phyloP scores from a whole-genome alignment of 1,140 invertebrate genomes.

The Coptotermes formosanus region DNA sequence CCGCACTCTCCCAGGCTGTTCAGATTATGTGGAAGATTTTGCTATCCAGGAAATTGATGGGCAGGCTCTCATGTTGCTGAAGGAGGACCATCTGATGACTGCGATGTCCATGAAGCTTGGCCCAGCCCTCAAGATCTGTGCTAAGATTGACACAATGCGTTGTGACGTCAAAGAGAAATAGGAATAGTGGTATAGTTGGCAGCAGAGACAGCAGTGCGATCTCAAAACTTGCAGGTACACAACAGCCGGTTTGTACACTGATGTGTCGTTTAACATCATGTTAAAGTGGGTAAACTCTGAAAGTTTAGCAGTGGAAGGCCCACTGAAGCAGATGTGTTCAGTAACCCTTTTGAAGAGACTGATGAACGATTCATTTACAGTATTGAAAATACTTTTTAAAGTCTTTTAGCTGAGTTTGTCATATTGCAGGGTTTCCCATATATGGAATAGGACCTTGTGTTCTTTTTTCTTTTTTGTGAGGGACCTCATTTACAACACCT shows the following conservation, averaged over 20 bases:
- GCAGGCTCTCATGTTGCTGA: slow-evolving; percentile 89
- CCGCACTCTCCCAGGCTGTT: slow-evolving; percentile 78
- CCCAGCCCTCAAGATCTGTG: slow-evolving; percentile 91
- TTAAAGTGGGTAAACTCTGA: background rate
- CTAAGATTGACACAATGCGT: slow-evolving; percentile 76
- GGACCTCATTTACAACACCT: no score
- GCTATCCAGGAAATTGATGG: slow-evolving; percentile 94
- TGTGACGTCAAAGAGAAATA: slow-evolving; percentile 47
- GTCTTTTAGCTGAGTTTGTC: background rate
- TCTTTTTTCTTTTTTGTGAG: no score
- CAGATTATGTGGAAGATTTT: slow-evolving; percentile 94
- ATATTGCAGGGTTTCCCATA: background rate
- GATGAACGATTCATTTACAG: background rate
- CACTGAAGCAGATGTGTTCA: no score
- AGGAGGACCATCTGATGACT: slow-evolving; percentile 91
- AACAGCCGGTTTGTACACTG: no score
- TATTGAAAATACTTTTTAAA: background rate
- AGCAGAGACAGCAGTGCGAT: background rate
- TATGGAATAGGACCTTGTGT: background rate
- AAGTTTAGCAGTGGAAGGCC: background rate
- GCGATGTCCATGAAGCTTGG: slow-evolving; percentile 94
- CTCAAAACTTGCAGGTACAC: background rate
- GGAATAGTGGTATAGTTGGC: background rate
- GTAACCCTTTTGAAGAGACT: background rate
- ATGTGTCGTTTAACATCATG: background rate